A percentile compares a stretch with the other conserved stretches of the same genome.
These are phyloP conservation scores for Discoglossus pictus DNA, from an alignment of 2,797 vertebrate species.

Conservation along the genomic window DNA sequence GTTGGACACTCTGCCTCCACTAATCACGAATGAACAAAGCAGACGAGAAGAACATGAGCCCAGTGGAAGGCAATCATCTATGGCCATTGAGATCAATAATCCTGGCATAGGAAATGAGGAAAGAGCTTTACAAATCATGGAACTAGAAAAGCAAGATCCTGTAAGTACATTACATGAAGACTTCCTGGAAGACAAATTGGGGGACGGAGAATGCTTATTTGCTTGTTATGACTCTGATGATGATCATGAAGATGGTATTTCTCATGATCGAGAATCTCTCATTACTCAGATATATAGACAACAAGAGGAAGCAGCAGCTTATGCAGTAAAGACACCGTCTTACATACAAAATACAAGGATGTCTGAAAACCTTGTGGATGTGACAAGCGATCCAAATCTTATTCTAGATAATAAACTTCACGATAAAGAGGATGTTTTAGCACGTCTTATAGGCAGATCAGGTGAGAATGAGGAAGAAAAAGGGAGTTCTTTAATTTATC, in stretches of 20 bases:
- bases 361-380: neutral
- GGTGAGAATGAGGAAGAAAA: neutral
- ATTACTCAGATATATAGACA: neutral
- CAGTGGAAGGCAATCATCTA: conserved; percentile 12
- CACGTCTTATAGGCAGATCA: neutral
- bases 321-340: neutral
- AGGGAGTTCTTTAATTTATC: neutral
- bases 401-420: neutral
- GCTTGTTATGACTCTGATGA: conserved; percentile 52
- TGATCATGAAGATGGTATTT: conserved; percentile 42
- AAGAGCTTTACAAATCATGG: fast-evolving
- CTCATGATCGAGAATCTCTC: conserved; percentile 27
- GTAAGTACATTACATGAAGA: fast-evolving
- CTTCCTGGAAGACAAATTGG: conserved; percentile 22
- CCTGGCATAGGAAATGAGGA: neutral
- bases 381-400: neutral
- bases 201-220: conserved; percentile 16
- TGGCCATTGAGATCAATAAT: conserved; percentile 13
- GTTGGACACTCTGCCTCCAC: neutral
- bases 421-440: neutral
- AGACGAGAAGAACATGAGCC: neutral
- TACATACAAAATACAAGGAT: neutral
- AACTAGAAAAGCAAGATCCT: neutral
- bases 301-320: conserved; percentile 23
- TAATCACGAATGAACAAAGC: neutral